These are phyloP conservation scores for Ciconia maguari DNA, from an alignment of 2,113 vertebrate genomes.

Conservation along the genomic window DNA sequence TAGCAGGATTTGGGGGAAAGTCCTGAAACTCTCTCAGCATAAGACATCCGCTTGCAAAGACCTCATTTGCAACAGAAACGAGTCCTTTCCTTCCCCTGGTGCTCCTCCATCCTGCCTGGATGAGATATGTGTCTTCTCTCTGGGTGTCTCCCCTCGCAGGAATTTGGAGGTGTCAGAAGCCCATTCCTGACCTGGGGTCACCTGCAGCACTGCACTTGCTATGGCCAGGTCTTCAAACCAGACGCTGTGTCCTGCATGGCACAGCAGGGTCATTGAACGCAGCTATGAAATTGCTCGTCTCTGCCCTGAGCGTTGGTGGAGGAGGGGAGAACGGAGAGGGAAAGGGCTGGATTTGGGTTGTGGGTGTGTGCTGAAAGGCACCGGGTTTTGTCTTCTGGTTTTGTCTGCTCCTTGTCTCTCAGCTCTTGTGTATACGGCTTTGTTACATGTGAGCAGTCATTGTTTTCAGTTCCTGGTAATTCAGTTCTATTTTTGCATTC, in stretches of 20 bases:
- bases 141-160: accelerated
- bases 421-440: background rate
- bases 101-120: background rate
- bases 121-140: background rate
- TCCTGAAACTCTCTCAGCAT: background rate
- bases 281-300: background rate
- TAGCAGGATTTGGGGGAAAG: constrained; percentile 12
- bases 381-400: background rate
- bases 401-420: background rate
- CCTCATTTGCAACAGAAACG: background rate
- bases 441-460: accelerated
- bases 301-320: background rate
- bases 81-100: background rate
- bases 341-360: background rate
- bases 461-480: background rate
- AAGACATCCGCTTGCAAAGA: background rate
- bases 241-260: background rate
- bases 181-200: background rate
- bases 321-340: background rate
- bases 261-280: background rate
- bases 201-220: background rate
- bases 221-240: background rate
- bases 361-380: background rate
- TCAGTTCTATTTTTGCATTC: background rate
- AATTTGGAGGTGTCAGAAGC: background rate